Base-by-base conservation (phyloP, 2,797 vertebrate species). In the Myotis myotis region DNA sequence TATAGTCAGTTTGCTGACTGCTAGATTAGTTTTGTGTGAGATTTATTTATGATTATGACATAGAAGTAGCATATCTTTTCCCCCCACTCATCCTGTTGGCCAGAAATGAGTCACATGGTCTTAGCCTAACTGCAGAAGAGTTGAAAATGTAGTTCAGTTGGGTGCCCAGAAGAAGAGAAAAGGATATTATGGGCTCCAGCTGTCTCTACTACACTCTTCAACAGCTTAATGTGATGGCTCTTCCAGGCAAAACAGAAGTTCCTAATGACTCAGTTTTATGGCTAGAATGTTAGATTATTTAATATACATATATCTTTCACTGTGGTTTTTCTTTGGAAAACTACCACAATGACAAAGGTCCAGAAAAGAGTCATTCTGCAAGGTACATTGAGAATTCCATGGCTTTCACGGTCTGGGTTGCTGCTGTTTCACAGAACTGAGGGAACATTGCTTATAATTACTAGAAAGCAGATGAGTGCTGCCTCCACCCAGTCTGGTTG, bases 271-370 rank as follows among this genome's bases (percentile, higher is more conserved):
- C 28, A 55, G 28, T 25, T 83, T 87, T 80, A 30, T 74, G 47
- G 22, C 55, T 70, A n/a, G 41, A 5, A 38, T 87, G 11, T 70
- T 87, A 75, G 66, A 81, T 79, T 55, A 81, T 70, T 92, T 93
- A 68, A 78, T 5, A 36, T 20, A 60, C 49, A 66, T n/a, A 20
- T 87, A 20, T 94, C 87, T 80, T 41, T 28, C 88, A 38, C 13
- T 66, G 47, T 70, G 9, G 16, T n/a, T 82, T 92, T 93, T 88
- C 60, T 76, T 72, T 70, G 28, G 80, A 90, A 88, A 84, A 47
- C 23, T 22, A 44, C 36, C 38, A 68, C 0, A 75, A 62, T 68
- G 36, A 70, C 36, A 94, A 80, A 84, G 2, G 17, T 49, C 49
- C 36, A 75, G 75, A 70, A 80, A 92, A 49, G 38, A 79, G 13